phyloP scores from a whole-genome alignment of 2,888 invertebrate genomes.

The Lithodes maja region DNA sequence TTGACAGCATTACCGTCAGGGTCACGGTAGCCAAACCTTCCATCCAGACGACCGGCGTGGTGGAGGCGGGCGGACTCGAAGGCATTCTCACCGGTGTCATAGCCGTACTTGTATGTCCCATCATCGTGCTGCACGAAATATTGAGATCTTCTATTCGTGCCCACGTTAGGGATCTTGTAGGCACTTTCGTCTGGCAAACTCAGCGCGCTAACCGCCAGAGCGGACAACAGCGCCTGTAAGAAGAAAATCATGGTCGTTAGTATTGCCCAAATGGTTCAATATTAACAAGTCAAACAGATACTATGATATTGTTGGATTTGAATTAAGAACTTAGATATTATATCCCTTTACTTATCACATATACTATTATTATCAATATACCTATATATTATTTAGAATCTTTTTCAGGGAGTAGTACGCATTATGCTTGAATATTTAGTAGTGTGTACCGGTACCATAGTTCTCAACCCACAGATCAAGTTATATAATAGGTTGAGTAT shows the following conservation, averaged over 20 bases:
- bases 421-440: too few relatives aligned
- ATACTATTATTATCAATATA: too few relatives aligned
- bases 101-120: constrained; percentile 85
- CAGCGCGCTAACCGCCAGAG: constrained; percentile 66
- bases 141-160: constrained; percentile 73
- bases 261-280: too few relatives aligned
- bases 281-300: too few relatives aligned
- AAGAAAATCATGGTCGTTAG: not conserved
- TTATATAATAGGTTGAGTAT: too few relatives aligned
- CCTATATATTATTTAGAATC: too few relatives aligned
- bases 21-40: constrained; percentile 75
- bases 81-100: constrained; percentile 81
- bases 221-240: constrained; percentile 68
- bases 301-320: too few relatives aligned
- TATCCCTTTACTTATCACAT: too few relatives aligned
- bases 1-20: constrained; percentile 80
- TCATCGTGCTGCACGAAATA: constrained; percentile 77
- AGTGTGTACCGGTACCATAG: too few relatives aligned
- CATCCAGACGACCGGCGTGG: constrained; percentile 81
- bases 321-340: too few relatives aligned
- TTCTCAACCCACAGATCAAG: too few relatives aligned
- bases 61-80: constrained; percentile 82
- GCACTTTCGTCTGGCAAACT: constrained; percentile 66
- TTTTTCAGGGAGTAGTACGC: too few relatives aligned
- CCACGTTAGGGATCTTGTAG: constrained; percentile 74